Base-by-base conservation (phyloP, 2,888 invertebrate genomes). In the Epirrita christyi region DNA sequence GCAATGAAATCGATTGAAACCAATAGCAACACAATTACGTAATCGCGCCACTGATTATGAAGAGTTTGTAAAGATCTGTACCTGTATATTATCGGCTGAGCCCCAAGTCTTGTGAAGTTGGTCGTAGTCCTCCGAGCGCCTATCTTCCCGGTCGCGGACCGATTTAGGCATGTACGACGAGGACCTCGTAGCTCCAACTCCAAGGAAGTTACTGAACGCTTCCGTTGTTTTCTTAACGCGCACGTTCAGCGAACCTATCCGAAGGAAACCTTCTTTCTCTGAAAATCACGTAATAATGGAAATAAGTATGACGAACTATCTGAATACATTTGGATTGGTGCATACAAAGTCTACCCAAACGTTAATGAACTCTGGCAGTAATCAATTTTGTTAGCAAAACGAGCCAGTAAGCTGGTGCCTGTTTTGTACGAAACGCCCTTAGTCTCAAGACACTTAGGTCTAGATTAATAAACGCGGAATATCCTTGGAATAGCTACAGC, bases 171-270 rank as follows among this genome's bases (percentile, higher is more conserved):
- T 72, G 55, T 93, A 93, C 63, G 93, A 92, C 1, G 89, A 88
- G 0, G 88, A 88, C 36, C 91, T 85, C 38, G 92, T 92, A 47
- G 93, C 92, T 52, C 96, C 96, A 71, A 96, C 96, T 63, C 97
- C 97, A 71, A 97, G 92, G 85, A 97, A 97, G 83, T 97, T 96
- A 89, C 97, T 97, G 91, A 97, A 97, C 14, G 97, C 97, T 83
- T 97, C 97, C 56, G 97, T 97, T 45, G 97, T 97, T 88, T 96
- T 97, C 92, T 97, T 97, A 73, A 97, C 97, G 78, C 97, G 94
- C 45, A 97, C 97, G 90, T 97, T 98, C 83, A 98, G 90, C 14
- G 97, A 98, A 73, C 98, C 98, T 90, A 98, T 97, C 79, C 98
- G 95, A 68, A 98, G 94, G 88, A 98, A 97, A 71, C 97, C 96